phyloP scores from a whole-genome alignment of 2,797 vertebrate species.

The Sebastes jordani region DNA sequence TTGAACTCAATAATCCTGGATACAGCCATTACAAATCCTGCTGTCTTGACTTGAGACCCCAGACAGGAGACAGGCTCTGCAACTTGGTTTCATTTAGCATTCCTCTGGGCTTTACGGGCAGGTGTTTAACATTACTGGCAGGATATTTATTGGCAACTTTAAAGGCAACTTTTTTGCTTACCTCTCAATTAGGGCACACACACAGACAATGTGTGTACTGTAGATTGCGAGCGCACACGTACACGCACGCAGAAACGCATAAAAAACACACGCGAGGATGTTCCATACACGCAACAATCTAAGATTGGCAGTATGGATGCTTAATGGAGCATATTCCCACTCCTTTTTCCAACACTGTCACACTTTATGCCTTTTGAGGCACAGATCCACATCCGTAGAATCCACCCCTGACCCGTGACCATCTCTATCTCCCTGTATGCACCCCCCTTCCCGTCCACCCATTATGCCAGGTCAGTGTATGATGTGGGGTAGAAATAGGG shows the following conservation, averaged over 20 bases:
- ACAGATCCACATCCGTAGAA: slow-evolving; percentile 53
- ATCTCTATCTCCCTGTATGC: slow-evolving; percentile 33
- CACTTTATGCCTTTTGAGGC: slow-evolving; percentile 46
- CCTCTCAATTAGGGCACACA: slow-evolving; percentile 82
- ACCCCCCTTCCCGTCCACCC: slow-evolving; percentile 30
- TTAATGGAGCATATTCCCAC: slow-evolving; percentile 23
- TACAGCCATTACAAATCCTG: slow-evolving; percentile 85
- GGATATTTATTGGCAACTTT: slow-evolving; percentile 87
- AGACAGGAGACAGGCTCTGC: slow-evolving; percentile 83
- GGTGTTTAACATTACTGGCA: slow-evolving; percentile 87
- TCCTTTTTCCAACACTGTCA: slow-evolving; percentile 39
- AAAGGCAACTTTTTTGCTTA: slow-evolving; percentile 85
- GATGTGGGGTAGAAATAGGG: slow-evolving; percentile 54
- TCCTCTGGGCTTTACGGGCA: slow-evolving; percentile 86
- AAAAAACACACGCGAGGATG: slow-evolving; percentile 25
- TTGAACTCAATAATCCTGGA: slow-evolving; percentile 82
- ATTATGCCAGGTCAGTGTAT: slow-evolving; percentile 75
- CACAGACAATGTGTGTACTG: slow-evolving; percentile 57
- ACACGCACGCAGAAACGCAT: slow-evolving; percentile 1
- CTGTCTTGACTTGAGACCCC: slow-evolving; percentile 83
- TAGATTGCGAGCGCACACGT: slow-evolving; percentile 23
- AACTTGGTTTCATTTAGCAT: slow-evolving; percentile 87
- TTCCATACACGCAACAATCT: slow-evolving; percentile 18
- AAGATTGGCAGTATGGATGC: slow-evolving; percentile 27
- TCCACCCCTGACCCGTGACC: slow-evolving; percentile 57